Evolutionary conservation across 1,140 invertebrate species (phyloP), one percentile per base, ranked within the genome.

Genomic region (Scaptomyza hsui): DNA sequence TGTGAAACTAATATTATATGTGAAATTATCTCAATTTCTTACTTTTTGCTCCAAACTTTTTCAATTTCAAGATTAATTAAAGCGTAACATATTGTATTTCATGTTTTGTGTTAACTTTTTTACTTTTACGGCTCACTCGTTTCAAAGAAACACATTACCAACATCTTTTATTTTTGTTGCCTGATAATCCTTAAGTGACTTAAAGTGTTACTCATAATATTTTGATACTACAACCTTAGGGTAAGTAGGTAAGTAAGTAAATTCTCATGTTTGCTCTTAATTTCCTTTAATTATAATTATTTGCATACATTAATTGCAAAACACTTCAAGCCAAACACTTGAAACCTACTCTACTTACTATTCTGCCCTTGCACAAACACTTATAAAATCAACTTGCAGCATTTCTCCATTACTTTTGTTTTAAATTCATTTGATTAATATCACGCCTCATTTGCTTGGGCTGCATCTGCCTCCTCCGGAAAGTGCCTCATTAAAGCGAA

Each of bases 371-470:
- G 16, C 10, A 32, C 16, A 51, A 51, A 1, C n/a, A 37, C 12
- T 37, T 37, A 37, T 4, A 37, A 7, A 37, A 0, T 35, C 7
- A 51, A 35, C 21, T 12, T 29, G 35, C 15, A 42, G 35, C 15
- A 42, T 26, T 42, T 62, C 39, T 62, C 37, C 37, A 18, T 41
- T 16, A 16, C 19, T 51, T 61, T 69, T 53, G 48, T 69, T 53
- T 26, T 49, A 16, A 53, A 68, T 39, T 53, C 70, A 68, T 68
- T 68, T 72, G 55, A 72, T 72, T 72, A 68, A 61, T 53, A 47
- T 60, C 37, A 60, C 21, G 68, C 68, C 60, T 72, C 68, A 60
- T 72, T 75, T 65, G 60, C 47, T 16, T 13, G 19, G 15, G 26
- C 15, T 26, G 44, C 45, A 45, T 24, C 32, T 21, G 57, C n/a